phyloP scores from a whole-genome alignment of 2,888 invertebrate species.

The Melanostoma mellinum region DNA sequence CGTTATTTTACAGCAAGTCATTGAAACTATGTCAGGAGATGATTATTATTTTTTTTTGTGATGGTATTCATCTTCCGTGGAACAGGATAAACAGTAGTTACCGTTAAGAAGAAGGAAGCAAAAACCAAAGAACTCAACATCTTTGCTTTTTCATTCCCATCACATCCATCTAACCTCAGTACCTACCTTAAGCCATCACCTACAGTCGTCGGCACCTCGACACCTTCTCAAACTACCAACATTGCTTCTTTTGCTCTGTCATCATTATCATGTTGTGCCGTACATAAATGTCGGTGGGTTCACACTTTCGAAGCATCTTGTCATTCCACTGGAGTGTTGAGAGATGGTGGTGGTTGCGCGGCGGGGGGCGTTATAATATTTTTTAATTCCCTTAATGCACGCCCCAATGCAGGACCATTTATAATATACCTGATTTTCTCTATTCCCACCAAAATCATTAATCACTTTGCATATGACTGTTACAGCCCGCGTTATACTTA shows the following conservation, averaged over 20 bases:
- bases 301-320: conserved; percentile 48
- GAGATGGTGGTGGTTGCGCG: background rate
- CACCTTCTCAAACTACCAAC: too few species aligned
- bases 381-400: conserved; percentile 73
- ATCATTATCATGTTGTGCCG: conserved; percentile 49
- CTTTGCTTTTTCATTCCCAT: conserved; percentile 9
- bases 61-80: background rate
- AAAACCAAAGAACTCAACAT: conserved; percentile 25
- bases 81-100: background rate
- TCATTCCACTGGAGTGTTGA: conserved; percentile 30
- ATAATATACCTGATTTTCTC: conserved; percentile 69
- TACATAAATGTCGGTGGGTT: conserved; percentile 68
- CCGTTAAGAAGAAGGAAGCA: conserved; percentile 5
- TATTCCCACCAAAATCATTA: conserved; percentile 69
- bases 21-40: conserved; percentile 53
- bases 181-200: conserved; percentile 3
- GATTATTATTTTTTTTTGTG: conserved; percentile 3
- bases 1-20: conserved; percentile 26
- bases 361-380: conserved; percentile 34
- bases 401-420: conserved; percentile 67
- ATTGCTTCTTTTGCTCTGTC: conserved; percentile 3
- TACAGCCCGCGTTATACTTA: conserved; percentile 4
- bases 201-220: too few species aligned
- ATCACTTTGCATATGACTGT: conserved; percentile 70
- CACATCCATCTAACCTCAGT: conserved; percentile 9